Base-by-base conservation (phyloP, 2,888 invertebrate species). In the Entomobrya proxima region DNA sequence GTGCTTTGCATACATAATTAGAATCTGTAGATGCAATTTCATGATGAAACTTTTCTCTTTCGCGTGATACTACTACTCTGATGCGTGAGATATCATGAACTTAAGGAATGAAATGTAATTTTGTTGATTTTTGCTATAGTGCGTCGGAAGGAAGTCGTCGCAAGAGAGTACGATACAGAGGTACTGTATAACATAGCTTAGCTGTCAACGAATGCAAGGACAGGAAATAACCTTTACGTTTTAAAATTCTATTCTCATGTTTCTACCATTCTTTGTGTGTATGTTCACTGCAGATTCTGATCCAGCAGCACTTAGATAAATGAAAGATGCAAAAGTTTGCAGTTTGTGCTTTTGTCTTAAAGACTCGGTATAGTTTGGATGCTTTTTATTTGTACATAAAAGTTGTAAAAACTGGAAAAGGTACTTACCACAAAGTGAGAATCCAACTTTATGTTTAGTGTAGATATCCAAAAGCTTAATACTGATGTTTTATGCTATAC, bases 1-100 rank as follows among this genome's bases (percentile, higher is more conserved):
- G 87, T 87, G 87, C 83, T 83, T 82, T 87, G 86, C 87, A 87
- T 87, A 77, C 87, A 72, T 87, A 87, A 87, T 87, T 87, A 78
- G 58, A 72, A 72, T 40, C 44, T 40, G 27, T 37, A 55, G 69
- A 83, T 83, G 76, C 76, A 83, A 83, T 83, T 83, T 83, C 55
- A 83, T 77, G 83, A 83, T 83, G 83, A 74, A 83, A 74, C 61
- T 75, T 82, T 61, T 64, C 44, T 80, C 35, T 67, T 67, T n/a
- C n/a, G 67, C 67, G 67, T 67, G 67, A 67, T 67, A 35, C 24
- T 67, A 1, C 67, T 67, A n/a, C n/a, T n/a, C 37, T 40, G n/a
- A 40, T 67, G 35, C 67, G 21, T 67, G 67, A 40, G 67, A 67
- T 67, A 40, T 1, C 37, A 67, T 18, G 24, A 7, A 24, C 67